phyloP scores from a whole-genome alignment of 2,888 invertebrate species.

The Trissoscelio sp. region DNA sequence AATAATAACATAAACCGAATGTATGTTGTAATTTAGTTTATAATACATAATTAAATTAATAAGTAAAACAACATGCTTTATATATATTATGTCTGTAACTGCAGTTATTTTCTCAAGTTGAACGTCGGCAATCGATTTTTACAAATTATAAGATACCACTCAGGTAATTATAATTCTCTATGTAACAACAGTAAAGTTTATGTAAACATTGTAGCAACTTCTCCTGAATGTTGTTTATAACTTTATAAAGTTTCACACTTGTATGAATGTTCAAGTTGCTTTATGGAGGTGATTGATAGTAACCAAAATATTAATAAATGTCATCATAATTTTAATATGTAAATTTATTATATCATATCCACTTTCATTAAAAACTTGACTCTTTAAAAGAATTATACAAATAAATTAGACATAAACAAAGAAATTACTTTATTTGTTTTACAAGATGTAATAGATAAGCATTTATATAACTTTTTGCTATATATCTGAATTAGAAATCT shows the following conservation, averaged over 20 bases:
- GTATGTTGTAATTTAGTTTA: constrained; percentile 6
- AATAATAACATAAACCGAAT: background rate
- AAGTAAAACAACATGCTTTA: background rate
- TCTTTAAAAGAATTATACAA: no score
- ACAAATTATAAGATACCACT: constrained; percentile 3
- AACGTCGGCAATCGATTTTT: background rate
- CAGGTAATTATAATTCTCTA: constrained; percentile 11
- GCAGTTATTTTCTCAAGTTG: background rate
- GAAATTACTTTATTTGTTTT: background rate
- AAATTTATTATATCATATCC: no score
- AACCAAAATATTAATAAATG: constrained; percentile 1
- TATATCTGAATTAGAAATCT: background rate
- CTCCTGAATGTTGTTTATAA: constrained; percentile 7
- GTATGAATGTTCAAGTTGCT: constrained; percentile 3
- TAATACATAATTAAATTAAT: background rate
- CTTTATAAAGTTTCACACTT: background rate
- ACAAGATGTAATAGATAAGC: background rate
- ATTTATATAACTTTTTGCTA: background rate
- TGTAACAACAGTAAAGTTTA: constrained; percentile 14
- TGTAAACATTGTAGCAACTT: constrained; percentile 9
- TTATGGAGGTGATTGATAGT: background rate
- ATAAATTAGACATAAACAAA: no score
- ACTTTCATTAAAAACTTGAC: no score
- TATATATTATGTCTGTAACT: background rate
- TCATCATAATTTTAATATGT: background rate